A percentile compares a stretch with the other conserved stretches of the same genome.
Conservation (phyloP, 2,797 vertebrate species). For the Myotis myotis region DNA sequence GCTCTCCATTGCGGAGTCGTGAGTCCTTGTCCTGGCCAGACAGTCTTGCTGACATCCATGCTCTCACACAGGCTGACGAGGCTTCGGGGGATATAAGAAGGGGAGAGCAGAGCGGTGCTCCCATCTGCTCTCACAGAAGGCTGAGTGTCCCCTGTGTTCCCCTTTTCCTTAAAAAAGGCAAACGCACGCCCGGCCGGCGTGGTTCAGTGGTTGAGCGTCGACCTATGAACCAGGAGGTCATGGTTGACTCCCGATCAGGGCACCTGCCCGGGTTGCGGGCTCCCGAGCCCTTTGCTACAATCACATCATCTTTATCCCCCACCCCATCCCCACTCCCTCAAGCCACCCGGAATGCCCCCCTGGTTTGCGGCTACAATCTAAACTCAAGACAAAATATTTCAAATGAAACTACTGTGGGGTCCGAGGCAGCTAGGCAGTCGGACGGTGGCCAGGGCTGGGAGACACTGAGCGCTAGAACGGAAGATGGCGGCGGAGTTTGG, state of each 20-base stretch:
- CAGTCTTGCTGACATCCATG: neutral
- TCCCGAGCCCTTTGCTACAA: accelerated
- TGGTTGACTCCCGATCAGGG: too few relatives aligned
- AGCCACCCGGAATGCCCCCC: neutral
- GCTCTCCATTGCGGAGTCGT: accelerated
- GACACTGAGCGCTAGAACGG: too few relatives aligned
- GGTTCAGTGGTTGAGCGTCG: too few relatives aligned
- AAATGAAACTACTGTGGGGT: neutral
- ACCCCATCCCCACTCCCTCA: neutral
- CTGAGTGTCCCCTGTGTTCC: neutral
- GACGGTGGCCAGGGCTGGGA: neutral
- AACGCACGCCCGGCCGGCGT: too few relatives aligned
- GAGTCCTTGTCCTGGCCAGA: neutral
- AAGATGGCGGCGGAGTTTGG: too few relatives aligned
- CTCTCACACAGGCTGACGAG: neutral
- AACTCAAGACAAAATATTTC: neutral
- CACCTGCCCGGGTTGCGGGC: too few relatives aligned
- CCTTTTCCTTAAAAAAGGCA: too few relatives aligned
- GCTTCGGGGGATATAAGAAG: neutral
- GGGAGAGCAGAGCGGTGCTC: neutral
- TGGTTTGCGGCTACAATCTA: neutral
- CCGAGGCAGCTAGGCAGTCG: neutral
- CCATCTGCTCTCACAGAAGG: neutral
- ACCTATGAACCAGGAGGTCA: too few relatives aligned
- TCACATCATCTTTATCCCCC: too few relatives aligned